These are phyloP conservation scores for Chelonia mydas DNA, from an alignment of 2,797 vertebrate genomes.

Conservation along the genomic window DNA sequence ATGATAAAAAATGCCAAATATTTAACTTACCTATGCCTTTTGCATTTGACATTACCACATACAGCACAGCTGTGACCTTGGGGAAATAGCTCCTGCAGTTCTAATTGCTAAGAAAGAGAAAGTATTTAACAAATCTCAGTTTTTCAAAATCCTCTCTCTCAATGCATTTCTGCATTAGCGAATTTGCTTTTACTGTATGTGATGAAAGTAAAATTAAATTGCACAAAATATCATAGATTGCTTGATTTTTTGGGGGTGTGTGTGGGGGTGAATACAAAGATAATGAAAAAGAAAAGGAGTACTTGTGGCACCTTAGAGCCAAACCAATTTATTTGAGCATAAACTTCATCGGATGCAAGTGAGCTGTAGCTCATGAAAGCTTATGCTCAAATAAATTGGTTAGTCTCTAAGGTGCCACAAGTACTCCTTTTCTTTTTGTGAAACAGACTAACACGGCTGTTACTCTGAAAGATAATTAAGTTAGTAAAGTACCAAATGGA, in stretches of 20 bases:
- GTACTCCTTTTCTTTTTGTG: too few species aligned
- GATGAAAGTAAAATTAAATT: background rate
- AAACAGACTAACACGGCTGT: too few species aligned
- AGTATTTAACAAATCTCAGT: constrained; percentile 8
- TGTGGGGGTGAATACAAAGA: background rate
- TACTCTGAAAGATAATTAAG: background rate
- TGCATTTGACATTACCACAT: constrained; percentile 94
- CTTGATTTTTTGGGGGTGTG: background rate
- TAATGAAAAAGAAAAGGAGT: background rate
- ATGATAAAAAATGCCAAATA: background rate
- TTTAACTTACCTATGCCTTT: constrained; percentile 89
- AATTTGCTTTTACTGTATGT: background rate
- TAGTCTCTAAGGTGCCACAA: too few species aligned
- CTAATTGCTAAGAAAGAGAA: constrained; percentile 80
- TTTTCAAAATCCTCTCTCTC: background rate
- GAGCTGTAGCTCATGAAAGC: too few species aligned
- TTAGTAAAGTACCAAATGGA: fast-evolving
- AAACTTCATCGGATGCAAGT: too few species aligned
- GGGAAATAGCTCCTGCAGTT: constrained; percentile 91
- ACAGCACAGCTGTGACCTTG: constrained; percentile 93
- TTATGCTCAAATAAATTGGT: too few species aligned
- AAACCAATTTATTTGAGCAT: too few species aligned
- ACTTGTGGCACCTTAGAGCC: too few species aligned
- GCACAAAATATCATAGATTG: background rate
- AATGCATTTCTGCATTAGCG: fast-evolving